Base-by-base conservation (phyloP, 2,113 vertebrate genomes). In the Phalacrocorax brasilianus region DNA sequence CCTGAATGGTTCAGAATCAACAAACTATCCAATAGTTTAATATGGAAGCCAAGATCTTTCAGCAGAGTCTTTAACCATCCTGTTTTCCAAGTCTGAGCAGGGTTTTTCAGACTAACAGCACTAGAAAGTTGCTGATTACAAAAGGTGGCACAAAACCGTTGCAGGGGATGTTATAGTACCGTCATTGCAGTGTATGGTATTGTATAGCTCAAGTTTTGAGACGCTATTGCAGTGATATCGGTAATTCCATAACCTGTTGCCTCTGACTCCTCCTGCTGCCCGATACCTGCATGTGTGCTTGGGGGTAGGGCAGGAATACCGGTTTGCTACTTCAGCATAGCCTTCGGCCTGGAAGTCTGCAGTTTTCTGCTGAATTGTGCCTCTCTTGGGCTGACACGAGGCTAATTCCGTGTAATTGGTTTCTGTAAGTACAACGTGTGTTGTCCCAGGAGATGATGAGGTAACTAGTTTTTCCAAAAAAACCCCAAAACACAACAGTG, bases 221-320 rank as follows among this genome's bases (percentile, higher is more conserved):
- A 0, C 21, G 5, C 1, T 9, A 0, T 0, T 88, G 74, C 52
- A 20, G 28, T 11, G 23, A 1, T 21, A 15, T 16, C 1, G 5
- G 3, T 45, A n/a, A 7, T 53, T 74, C 9, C 47, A 5, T 27
- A 10, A 2, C 17, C 40, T 71, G 6, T 56, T 56, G 56, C n/a
- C 27, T 65, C 17, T 9, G 28, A n/a, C 30, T 49, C 26, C 35
- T 72, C 24, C 79, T 76, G 68, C 35, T 58, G 27, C 15, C 14
- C 5, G 14, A 5, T 53, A 12, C 13, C 27, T 11, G 11, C 0
- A 9, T 13, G 22, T 33, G 65, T 19, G 30, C 77, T 38, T 19
- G 47, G 55, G 32, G 40, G 27, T 26, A 4, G 10, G 47, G 49
- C 44, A 30, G 94, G 40, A 45, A 14, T 16, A 11, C 28, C 24